Percentiles rank a stretch among this genome's conserved stretches.
phyloP scores from a whole-genome alignment of 2,888 invertebrate species.

The Proisotoma minuta region DNA sequence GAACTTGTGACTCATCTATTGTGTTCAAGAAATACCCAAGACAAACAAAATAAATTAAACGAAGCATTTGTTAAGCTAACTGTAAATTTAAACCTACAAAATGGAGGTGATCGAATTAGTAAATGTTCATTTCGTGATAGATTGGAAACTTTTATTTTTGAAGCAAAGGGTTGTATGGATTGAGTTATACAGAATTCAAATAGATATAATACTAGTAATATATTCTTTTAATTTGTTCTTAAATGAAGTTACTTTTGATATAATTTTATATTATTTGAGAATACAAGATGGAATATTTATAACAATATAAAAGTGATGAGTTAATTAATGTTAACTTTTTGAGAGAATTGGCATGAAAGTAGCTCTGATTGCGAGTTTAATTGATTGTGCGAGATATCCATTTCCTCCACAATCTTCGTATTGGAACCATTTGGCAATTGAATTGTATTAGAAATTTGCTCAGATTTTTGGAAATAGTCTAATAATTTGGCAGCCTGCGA shows the following conservation, averaged over 20 bases:
- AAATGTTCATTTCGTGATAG: constrained; percentile 41
- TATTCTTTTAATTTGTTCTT: too few species aligned
- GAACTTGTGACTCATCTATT: constrained; percentile 43
- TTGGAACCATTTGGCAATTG: neutral
- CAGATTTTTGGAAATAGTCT: constrained; percentile 42
- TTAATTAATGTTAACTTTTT: constrained; percentile 1
- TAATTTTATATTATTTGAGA: too few species aligned
- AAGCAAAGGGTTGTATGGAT: constrained; percentile 43
- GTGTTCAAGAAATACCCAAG: constrained; percentile 31
- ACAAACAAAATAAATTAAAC: constrained; percentile 31
- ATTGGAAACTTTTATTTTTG: constrained; percentile 44
- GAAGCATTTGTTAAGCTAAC: constrained; percentile 42
- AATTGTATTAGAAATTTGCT: neutral
- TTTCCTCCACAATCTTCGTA: too few species aligned
- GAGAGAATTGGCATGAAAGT: neutral
- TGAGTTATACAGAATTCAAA: too few species aligned
- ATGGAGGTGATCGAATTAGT: constrained; percentile 44
- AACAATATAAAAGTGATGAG: too few species aligned
- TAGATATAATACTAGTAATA: too few species aligned
- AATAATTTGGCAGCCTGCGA: constrained; percentile 55
- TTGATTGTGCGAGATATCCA: too few species aligned
- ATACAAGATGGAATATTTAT: too few species aligned
- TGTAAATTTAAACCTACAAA: constrained; percentile 38
- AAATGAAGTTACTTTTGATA: too few species aligned
- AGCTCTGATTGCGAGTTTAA: too few species aligned